Evolutionary conservation across 2,888 invertebrate species (phyloP).

Genomic region (Trissoscelio sp.): DNA sequence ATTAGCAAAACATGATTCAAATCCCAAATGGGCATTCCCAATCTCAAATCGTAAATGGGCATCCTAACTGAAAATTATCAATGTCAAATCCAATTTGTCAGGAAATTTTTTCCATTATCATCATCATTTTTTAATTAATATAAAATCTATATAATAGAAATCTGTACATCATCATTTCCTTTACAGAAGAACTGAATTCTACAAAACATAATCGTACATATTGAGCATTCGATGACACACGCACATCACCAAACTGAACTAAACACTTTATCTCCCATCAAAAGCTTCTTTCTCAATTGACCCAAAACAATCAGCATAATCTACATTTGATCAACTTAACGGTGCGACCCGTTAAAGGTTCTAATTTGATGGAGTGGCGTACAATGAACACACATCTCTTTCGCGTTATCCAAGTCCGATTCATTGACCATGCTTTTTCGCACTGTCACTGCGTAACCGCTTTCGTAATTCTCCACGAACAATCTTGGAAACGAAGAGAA

Average conservation of each 20-base stretch:
- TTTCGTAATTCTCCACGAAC: slow-evolving; percentile 70
- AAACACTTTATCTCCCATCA: slow-evolving; percentile 28
- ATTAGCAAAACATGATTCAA: too few species aligned
- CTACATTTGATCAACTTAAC: slow-evolving; percentile 75
- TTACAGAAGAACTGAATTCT: slow-evolving; percentile 5
- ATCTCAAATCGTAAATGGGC: too few species aligned
- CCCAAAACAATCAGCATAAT: slow-evolving; percentile 62
- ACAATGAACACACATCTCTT: slow-evolving; percentile 72
- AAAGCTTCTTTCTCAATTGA: slow-evolving; percentile 23
- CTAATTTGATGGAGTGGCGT: slow-evolving; percentile 78
- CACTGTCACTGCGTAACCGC: slow-evolving; percentile 79
- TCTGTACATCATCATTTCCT: background rate
- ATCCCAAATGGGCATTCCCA: too few species aligned
- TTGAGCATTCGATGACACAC: slow-evolving; percentile 7
- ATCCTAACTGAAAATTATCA: too few species aligned
- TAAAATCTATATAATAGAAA: too few species aligned
- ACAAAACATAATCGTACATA: slow-evolving; percentile 4
- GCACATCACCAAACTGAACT: slow-evolving; percentile 1
- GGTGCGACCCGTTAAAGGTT: slow-evolving; percentile 71
- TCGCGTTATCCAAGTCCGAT: slow-evolving; percentile 77
- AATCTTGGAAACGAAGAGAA: slow-evolving; percentile 34
- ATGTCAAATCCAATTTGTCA: too few species aligned
- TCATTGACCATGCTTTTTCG: slow-evolving; percentile 78
- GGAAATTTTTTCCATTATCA: too few species aligned
- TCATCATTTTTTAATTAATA: too few species aligned